A percentile compares a stretch with the other conserved stretches of the same genome.
Conservation (phyloP, 2,888 invertebrate species). For the Hermaeophaga mercurialis region DNA sequence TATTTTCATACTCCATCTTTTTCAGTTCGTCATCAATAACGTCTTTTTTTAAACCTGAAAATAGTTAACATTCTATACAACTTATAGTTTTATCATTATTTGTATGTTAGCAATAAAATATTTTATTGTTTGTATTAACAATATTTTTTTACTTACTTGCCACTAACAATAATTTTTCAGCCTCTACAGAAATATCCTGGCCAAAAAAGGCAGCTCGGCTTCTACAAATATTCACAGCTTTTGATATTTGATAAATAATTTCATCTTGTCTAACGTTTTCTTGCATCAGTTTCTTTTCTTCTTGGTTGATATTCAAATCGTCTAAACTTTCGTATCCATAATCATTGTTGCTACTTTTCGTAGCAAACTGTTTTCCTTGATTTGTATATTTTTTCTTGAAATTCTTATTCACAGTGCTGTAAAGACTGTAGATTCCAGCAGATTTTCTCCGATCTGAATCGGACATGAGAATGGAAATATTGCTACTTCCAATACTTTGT, state of each 20-base stretch:
- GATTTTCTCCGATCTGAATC: slow-evolving; percentile 3
- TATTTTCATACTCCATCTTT: slow-evolving; percentile 17
- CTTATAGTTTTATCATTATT: too few species aligned
- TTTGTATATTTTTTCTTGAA: neutral
- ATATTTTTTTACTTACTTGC: slow-evolving; percentile 21
- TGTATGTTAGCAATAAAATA: too few species aligned
- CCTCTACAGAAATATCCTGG: slow-evolving; percentile 11
- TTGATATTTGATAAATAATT: slow-evolving; percentile 22
- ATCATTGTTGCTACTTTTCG: slow-evolving; percentile 1
- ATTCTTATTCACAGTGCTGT: slow-evolving; percentile 9
- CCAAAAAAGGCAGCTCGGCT: slow-evolving; percentile 9
- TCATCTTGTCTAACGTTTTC: slow-evolving; percentile 12
- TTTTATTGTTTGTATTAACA: neutral
- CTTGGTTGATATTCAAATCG: slow-evolving; percentile 2
- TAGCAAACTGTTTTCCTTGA: neutral
- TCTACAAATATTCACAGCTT: slow-evolving; percentile 25
- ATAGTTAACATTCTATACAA: slow-evolving; percentile 1
- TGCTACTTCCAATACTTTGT: slow-evolving; percentile 20
- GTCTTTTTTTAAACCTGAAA: slow-evolving; percentile 17
- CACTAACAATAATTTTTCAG: slow-evolving; percentile 25
- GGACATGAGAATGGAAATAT: slow-evolving; percentile 20
- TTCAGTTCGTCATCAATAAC: slow-evolving; percentile 13
- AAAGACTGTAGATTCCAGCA: slow-evolving; percentile 9
- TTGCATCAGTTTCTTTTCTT: slow-evolving; percentile 9
- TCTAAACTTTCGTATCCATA: slow-evolving; percentile 21